Percentiles rank a stretch among this genome's conserved stretches.
These are phyloP conservation scores for Polydrusus tereticollis DNA, from an alignment of 2,888 invertebrate genomes.

Conservation along the genomic window DNA sequence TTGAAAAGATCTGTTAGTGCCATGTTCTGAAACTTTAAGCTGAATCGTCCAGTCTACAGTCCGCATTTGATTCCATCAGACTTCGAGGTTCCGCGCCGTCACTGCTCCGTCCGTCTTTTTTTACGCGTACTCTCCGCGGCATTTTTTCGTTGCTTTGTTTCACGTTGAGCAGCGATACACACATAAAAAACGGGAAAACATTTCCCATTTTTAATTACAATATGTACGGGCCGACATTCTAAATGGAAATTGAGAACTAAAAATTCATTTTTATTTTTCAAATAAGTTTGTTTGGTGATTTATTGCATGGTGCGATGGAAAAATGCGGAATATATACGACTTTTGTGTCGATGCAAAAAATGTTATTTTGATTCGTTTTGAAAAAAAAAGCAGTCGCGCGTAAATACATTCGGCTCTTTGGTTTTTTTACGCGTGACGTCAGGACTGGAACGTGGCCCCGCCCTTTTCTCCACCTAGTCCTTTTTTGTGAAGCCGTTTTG, in stretches of 20 bases:
- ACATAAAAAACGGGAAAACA: constrained; percentile 47
- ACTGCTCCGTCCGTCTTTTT: constrained; percentile 12
- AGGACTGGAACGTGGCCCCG: constrained; percentile 28
- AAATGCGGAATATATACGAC: constrained; percentile 49
- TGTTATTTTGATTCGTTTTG: constrained; percentile 52
- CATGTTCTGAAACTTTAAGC: too few species aligned
- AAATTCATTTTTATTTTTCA: constrained; percentile 52
- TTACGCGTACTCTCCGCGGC: constrained; percentile 21
- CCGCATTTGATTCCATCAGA: not conserved
- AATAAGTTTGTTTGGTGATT: constrained; percentile 52
- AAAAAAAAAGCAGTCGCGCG: constrained; percentile 44
- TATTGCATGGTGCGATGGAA: constrained; percentile 46
- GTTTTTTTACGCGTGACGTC: constrained; percentile 33
- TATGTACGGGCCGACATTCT: constrained; percentile 51
- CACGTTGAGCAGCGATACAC: constrained; percentile 38
- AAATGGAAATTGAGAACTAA: constrained; percentile 52
- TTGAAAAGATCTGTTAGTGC: too few species aligned
- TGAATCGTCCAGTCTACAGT: not conserved
- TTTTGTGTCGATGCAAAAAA: constrained; percentile 50
- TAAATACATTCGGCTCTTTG: constrained; percentile 40
- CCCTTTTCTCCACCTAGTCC: constrained; percentile 48
- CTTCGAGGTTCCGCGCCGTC: not conserved
- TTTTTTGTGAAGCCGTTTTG: constrained; percentile 35
- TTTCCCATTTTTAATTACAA: constrained; percentile 53
- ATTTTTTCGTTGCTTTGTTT: constrained; percentile 45